Evolutionary conservation across 2,113 vertebrate species (phyloP).

Genomic region (Nanger granti): DNA sequence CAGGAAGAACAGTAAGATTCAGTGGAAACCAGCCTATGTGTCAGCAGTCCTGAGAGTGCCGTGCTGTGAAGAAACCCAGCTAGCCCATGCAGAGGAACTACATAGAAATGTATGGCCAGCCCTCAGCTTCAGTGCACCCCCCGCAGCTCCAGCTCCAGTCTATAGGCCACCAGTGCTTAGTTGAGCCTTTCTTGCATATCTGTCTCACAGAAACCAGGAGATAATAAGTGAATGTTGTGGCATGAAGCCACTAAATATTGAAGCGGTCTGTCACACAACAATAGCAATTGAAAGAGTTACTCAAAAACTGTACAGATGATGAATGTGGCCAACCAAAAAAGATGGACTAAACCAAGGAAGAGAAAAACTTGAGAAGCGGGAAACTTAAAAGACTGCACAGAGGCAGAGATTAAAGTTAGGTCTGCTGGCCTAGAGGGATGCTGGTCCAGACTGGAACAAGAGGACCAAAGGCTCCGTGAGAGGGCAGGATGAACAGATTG

Average conservation of each 20-base stretch:
- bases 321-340: constrained; percentile 11
- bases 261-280: not conserved
- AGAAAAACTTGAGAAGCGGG: not conserved
- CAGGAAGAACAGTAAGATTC: not conserved
- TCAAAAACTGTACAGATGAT: not conserved
- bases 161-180: not conserved
- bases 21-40: not conserved
- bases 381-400: not conserved
- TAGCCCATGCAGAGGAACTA: not conserved
- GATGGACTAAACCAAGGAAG: not conserved
- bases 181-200: not conserved
- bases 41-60: not conserved
- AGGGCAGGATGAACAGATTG: not conserved
- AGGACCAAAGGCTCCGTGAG: not conserved
- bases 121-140: not conserved
- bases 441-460: not conserved
- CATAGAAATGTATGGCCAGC: not conserved
- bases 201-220: not conserved
- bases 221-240: not conserved
- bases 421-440: not conserved
- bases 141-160: not conserved
- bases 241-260: not conserved
- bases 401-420: not conserved
- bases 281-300: not conserved
- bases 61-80: not conserved